Evolutionary conservation across 2,113 vertebrate genomes (phyloP), one percentile per base, ranked within the genome.

Genomic region (Halichoerus grypus): DNA sequence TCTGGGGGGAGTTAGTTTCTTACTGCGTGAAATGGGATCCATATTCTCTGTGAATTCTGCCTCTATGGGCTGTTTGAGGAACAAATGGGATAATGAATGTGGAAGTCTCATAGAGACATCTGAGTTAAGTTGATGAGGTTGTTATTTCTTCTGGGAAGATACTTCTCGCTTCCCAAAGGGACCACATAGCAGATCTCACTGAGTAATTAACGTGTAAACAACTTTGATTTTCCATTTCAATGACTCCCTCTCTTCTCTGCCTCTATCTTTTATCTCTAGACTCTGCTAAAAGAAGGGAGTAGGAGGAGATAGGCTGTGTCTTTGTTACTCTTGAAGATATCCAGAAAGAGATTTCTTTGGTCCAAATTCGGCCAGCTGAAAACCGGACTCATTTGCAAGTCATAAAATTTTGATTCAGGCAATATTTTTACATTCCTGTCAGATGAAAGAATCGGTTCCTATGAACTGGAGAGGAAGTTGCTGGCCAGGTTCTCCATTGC

Each of bases 81-180:
- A 95, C 42, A 89, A 65, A 77, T 15, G 55, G 36, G 71, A 92
- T 91, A 88, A 95, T 91, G 71, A 92, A 84, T 42, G 86, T 74
- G 69, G 57, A 72, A 63, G 42, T 74, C 72, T 96, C 65, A 21
- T 53, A 21, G 28, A 69, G 87, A 92, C 12, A 28, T 79, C 65
- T 22, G 61, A 92, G 74, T 85, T 76, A 95, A 84, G 86, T 86
- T 65, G 90, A 88, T 31, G 87, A 96, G 74, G 57, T 49, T 69
- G 67, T 36, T 86, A 97, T 92, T 92, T 96, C 92, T 97, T 96
- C 57, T 69, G 87, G 74, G 94, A 95, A 97, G 92, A 89, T 31
- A 80, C 19, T 89, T 82, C 61, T 57, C 16, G 10, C 26, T 88
- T 96, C 74, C 95, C 69, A 90, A 95, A 90, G 76, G 76, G 80